Percentiles rank a stretch among this genome's conserved stretches.
Evolutionary conservation across 2,888 invertebrate species (phyloP).

Genomic region (Metopia argyrocephala): DNA sequence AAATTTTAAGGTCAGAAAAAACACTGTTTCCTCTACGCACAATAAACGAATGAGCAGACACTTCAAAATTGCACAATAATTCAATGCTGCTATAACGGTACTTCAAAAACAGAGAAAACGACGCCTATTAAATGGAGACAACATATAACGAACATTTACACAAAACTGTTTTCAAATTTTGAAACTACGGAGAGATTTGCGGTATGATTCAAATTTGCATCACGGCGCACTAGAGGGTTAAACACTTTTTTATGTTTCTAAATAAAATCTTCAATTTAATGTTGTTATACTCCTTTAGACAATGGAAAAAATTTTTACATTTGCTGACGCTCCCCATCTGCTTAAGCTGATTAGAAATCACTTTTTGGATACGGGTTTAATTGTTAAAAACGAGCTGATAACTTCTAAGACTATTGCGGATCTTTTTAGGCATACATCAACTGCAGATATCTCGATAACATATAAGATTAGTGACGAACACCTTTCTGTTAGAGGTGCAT

Average conservation of each 20-base stretch:
- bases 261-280: neutral
- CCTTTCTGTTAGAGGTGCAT: neutral
- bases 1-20: too few relatives aligned
- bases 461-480: slow-evolving; percentile 46
- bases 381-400: slow-evolving; percentile 32
- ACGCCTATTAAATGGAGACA: neutral
- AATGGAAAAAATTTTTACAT: slow-evolving; percentile 10
- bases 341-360: too few relatives aligned
- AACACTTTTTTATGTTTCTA: neutral
- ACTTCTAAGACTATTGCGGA: slow-evolving; percentile 1
- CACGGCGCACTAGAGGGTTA: too few relatives aligned
- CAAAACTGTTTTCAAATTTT: too few relatives aligned
- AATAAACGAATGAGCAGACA: too few relatives aligned
- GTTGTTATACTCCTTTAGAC: neutral
- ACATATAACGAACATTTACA: too few relatives aligned
- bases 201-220: too few relatives aligned
- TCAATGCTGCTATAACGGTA: too few relatives aligned
- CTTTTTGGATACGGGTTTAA: slow-evolving; percentile 44
- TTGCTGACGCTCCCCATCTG: slow-evolving; percentile 28
- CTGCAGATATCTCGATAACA: neutral
- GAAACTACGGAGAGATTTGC: too few relatives aligned
- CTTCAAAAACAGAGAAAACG: neutral
- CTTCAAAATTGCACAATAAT: too few relatives aligned
- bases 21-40: too few relatives aligned
- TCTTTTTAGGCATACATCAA: too few relatives aligned